Evolutionary conservation across 1,140 invertebrate genomes (phyloP), one percentile per base, ranked within the genome.

Genomic region (Drosophila punjabiensis): DNA sequence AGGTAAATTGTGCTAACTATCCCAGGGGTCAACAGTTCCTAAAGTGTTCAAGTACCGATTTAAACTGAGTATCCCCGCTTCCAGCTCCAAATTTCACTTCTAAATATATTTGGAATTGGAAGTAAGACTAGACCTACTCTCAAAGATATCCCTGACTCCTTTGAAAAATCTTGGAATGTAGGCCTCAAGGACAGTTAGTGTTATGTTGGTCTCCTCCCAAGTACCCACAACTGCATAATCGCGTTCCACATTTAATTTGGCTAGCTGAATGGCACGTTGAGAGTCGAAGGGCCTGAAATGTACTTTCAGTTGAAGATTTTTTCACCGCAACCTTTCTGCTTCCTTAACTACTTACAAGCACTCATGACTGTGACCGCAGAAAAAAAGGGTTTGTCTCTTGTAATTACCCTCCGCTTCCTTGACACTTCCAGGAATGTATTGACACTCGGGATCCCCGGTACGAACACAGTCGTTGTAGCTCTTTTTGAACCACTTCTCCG

Each of bases 401-500:
- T 97, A 96, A 93, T 97, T 96, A 10, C 96, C 96, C 75, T 96
- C 97, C 11, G 96, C 95, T 84, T 97, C 97, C 71, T 96, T 95
- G 2, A 96, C 95, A 82, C 96, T 96, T 0, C 96, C 96, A 67
- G 96, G 95, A 9, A 96, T 84, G 92, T 98, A 98, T 76, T 95
- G 95, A 82, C 97, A 98, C 93, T 98, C 97, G 30, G 96, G 94
- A 93, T 98, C 97, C 1, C 96, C 96, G 56, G 95, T 95, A 59
- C 97, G 93, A n/a, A 98, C 97, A 84, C 97, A 98, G 5, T 96
- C 95, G 91, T 98, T 97, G 92, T 97, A 98, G 93, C 97, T 97
- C 95, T 98, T 98, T 93, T 97, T 97, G 5, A 97, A 93, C 97
- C 97, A 98, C 32, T 95, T 94, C 7, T 96, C 96, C 92, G 97